phyloP scores from a whole-genome alignment of 2,113 vertebrate genomes.

The Phasianus colchicus region DNA sequence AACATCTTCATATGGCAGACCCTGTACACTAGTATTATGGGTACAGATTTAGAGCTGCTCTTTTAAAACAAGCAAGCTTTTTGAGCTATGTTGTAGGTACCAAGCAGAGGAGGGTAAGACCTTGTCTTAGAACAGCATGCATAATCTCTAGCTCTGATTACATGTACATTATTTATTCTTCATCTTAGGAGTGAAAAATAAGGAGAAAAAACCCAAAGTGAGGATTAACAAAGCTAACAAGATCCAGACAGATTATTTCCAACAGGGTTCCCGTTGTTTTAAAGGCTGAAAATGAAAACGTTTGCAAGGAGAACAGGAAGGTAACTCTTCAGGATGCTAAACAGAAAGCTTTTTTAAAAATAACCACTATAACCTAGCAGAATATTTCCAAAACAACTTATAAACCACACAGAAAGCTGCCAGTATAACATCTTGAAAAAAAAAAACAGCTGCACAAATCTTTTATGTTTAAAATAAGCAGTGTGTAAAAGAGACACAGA shows the following conservation, averaged over 20 bases:
- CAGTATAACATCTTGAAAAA: not conserved
- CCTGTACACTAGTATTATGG: not conserved
- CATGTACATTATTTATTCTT: constrained; percentile 22
- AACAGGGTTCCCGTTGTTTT: not conserved
- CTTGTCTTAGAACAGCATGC: not conserved
- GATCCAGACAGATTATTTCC: not conserved
- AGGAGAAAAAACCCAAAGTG: not conserved
- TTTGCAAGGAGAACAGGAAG: not conserved
- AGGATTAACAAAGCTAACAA: constrained; percentile 42
- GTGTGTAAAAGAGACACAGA: not conserved
- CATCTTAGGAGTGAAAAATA: constrained; percentile 11
- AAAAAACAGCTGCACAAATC: not conserved
- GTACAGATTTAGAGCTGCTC: not conserved
- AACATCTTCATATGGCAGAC: not conserved
- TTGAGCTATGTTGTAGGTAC: not conserved
- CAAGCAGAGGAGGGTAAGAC: not conserved
- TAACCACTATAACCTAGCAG: not conserved
- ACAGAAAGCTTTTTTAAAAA: not conserved
- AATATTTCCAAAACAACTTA: constrained; percentile 50
- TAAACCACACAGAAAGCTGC: constrained; percentile 18
- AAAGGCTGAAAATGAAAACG: constrained; percentile 1
- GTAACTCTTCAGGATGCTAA: not conserved
- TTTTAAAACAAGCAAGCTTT: constrained; percentile 26
- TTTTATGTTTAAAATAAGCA: constrained; percentile 16
- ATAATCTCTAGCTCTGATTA: constrained; percentile 13